Base-by-base conservation (phyloP, 2,113 vertebrate species). In the Microtus ochrogaster region DNA sequence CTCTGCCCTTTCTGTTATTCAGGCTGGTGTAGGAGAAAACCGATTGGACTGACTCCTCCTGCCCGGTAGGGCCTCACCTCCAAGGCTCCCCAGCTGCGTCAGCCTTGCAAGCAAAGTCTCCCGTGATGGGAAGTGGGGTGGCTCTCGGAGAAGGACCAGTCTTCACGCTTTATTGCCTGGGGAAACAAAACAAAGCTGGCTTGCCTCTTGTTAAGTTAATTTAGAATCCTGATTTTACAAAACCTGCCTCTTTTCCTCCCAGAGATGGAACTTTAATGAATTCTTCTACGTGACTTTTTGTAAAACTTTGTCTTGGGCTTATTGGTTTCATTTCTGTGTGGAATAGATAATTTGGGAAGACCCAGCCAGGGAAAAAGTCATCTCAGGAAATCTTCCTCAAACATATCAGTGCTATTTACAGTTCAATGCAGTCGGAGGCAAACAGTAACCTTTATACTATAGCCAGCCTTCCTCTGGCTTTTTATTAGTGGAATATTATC, bases 1-100 rank as follows among this genome's bases (percentile, higher is more conserved):
- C 21, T 17, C 7, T 76, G 49, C 19, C 12, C 88, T 93, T 79
- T 87, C 68, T 47, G 3, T 93, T 89, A 22, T 87, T 90, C 49
- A 84, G 63, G 47, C 47, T 74, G 2, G 63, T 96, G 85, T 68
- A 55, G 63, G 74, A 30, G 93, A 87, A n/a, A 93, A 41, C 76
- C 2, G 26, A 55, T 6, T 47, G 78, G 30, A 70, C 17, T n/a
- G 70, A n/a, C 72, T 73, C 3, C 41, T 30, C 22, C 52, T 90
- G 30, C 41, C 61, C 44, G 36, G 76, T 49, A 49, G 61, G 58
- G 61, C 4, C n/a, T 89, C 1, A 36, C 47, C 3, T 55, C 6
- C 2, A 5, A 49, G 24, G 63, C 72, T 7, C 49, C 65, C 6
- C 24, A 52, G 7, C 24, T 4, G 3, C 74, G 61, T 7, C 49